Evolutionary conservation across 2,888 invertebrate genomes (phyloP).

Genomic region (Sarcophaga subvicina): DNA sequence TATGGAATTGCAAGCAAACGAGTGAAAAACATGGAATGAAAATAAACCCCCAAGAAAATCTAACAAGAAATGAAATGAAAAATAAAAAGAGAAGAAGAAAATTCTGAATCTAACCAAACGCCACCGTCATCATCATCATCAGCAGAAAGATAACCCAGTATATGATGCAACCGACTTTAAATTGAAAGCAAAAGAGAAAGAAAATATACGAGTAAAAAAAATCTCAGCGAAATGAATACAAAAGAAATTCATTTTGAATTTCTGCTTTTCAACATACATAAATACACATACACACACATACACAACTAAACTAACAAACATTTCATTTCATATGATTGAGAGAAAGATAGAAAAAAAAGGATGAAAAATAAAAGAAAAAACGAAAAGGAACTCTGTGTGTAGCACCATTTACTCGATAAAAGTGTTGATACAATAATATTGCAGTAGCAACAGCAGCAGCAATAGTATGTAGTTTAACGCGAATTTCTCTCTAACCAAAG

Average conservation of each 20-base stretch:
- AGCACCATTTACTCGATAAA: conserved; percentile 65
- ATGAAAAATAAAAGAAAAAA: neutral
- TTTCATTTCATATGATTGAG: neutral
- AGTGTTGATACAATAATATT: conserved; percentile 69
- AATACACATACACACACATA: too few species aligned
- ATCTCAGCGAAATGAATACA: conserved; percentile 10
- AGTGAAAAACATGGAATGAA: neutral
- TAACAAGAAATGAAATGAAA: conserved; percentile 26
- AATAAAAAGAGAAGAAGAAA: conserved; percentile 1
- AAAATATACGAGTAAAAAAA: neutral
- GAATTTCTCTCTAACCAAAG: conserved; percentile 30
- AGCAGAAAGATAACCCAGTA: conserved; percentile 30
- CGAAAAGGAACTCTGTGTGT: conserved; percentile 3
- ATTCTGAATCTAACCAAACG: conserved; percentile 7
- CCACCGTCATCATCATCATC: conserved; percentile 11
- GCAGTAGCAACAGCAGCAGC: conserved; percentile 5
- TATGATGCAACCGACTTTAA: conserved; percentile 38
- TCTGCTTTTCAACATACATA: neutral
- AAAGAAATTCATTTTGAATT: conserved; percentile 51
- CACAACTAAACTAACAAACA: too few species aligned
- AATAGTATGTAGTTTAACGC: conserved; percentile 43
- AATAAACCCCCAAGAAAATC: neutral
- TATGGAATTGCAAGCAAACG: too few species aligned
- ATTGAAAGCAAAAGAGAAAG: neutral
- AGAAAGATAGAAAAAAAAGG: neutral